Conservation (phyloP, 2,113 vertebrate species). For the Alectura lathami region DNA sequence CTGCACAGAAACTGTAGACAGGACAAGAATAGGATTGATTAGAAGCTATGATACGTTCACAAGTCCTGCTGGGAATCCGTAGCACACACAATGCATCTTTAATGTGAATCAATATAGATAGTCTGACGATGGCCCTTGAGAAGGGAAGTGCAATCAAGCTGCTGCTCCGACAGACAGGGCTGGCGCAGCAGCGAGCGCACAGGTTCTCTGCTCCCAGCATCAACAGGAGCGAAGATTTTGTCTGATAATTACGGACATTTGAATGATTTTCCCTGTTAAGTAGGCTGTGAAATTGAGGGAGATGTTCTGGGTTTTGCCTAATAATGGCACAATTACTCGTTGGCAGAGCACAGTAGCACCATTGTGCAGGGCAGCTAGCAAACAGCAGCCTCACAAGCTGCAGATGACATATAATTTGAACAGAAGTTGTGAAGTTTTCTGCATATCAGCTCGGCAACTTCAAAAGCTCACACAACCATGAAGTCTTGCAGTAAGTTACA, state of each 20-base stretch:
- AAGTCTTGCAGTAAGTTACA: background rate
- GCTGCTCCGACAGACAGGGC: background rate
- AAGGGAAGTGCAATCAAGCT: conserved; percentile 62
- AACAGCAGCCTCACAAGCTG: background rate
- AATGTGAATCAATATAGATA: conserved; percentile 60
- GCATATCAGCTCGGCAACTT: background rate
- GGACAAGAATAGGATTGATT: conserved; percentile 70
- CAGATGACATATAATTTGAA: background rate
- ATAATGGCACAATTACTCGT: conserved; percentile 25
- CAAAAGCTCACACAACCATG: background rate
- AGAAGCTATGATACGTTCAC: conserved; percentile 44
- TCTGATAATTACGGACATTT: conserved; percentile 30
- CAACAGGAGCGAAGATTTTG: background rate
- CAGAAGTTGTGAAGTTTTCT: background rate
- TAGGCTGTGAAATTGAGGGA: conserved; percentile 46
- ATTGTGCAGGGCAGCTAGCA: background rate
- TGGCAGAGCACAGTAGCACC: background rate
- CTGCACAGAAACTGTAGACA: background rate
- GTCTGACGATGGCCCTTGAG: conserved; percentile 35
- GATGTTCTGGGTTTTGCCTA: conserved; percentile 11
- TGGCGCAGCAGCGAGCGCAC: background rate
- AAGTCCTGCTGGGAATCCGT: conserved; percentile 56
- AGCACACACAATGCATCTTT: conserved; percentile 57
- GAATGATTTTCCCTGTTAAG: conserved; percentile 41
- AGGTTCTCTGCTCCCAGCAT: background rate